These are phyloP conservation scores for Rhodophaea formosa DNA, from an alignment of 2,888 invertebrate genomes.

Conservation along the genomic window DNA sequence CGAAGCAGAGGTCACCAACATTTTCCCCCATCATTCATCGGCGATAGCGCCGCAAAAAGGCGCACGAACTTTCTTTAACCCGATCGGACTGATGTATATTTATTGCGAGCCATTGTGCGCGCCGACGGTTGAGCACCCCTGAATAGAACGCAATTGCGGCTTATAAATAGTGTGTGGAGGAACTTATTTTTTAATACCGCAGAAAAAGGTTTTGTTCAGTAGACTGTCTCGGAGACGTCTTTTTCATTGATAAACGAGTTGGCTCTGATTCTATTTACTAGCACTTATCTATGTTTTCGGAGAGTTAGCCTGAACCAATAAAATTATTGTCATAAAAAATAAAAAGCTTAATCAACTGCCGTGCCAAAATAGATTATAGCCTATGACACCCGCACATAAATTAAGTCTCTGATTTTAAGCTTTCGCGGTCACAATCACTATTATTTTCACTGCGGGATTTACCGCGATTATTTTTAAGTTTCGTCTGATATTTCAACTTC, in stretches of 20 bases:
- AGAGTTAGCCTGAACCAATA: too few relatives aligned
- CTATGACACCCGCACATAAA: too few relatives aligned
- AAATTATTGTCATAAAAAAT: too few relatives aligned
- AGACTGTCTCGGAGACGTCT: neutral
- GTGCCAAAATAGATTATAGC: too few relatives aligned
- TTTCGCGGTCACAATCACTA: too few relatives aligned
- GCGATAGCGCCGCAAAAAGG: slow-evolving; percentile 12
- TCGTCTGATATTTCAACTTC: too few relatives aligned
- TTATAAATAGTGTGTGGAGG: neutral
- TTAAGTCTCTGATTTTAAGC: too few relatives aligned
- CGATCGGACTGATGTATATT: slow-evolving; percentile 26
- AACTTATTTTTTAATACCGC: neutral
- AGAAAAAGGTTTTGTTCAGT: neutral
- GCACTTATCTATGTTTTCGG: too few relatives aligned
- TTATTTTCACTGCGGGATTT: too few relatives aligned
- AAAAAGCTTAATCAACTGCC: too few relatives aligned
- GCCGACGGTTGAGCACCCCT: slow-evolving; percentile 25
- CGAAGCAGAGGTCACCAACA: neutral
- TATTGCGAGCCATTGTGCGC: slow-evolving; percentile 28
- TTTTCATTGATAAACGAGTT: neutral
- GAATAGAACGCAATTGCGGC: slow-evolving; percentile 19
- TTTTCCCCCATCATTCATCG: slow-evolving; percentile 15
- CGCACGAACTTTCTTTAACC: slow-evolving; percentile 19
- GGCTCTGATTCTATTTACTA: too few relatives aligned
- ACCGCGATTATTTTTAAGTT: too few relatives aligned